Percentiles rank a stretch among this genome's conserved stretches.
phyloP scores from a whole-genome alignment of 2,888 invertebrate species.

The Hermaeophaga mercurialis region DNA sequence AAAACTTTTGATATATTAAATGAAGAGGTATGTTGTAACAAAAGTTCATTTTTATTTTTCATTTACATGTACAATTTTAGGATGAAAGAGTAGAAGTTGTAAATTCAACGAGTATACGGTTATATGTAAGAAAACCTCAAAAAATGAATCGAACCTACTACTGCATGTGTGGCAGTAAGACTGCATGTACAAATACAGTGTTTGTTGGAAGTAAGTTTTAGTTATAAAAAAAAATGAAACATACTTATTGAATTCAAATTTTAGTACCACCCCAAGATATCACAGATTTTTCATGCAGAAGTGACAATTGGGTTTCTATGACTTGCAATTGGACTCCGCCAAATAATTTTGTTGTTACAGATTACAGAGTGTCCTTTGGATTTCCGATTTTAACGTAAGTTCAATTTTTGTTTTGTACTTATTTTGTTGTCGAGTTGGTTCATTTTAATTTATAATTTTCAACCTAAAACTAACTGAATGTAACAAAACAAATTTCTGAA shows the following conservation, averaged over 20 bases:
- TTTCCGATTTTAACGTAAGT: too few relatives aligned
- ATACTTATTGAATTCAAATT: slow-evolving; percentile 35
- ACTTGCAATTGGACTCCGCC: slow-evolving; percentile 76
- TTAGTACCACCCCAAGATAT: slow-evolving; percentile 67
- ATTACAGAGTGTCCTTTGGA: slow-evolving; percentile 60
- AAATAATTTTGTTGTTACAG: slow-evolving; percentile 63
- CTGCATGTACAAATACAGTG: slow-evolving; percentile 1
- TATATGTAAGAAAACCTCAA: slow-evolving; percentile 63
- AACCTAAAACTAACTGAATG: neutral
- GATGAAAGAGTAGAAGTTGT: slow-evolving; percentile 62
- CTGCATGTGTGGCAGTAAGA: neutral
- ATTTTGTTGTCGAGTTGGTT: neutral
- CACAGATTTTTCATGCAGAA: slow-evolving; percentile 73
- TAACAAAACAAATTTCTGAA: too few relatives aligned
- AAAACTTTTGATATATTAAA: slow-evolving; percentile 40
- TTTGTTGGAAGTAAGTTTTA: slow-evolving; percentile 20
- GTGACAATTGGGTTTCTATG: slow-evolving; percentile 74
- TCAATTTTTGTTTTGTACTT: too few relatives aligned
- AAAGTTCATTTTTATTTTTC: neutral
- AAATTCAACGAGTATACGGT: slow-evolving; percentile 67
- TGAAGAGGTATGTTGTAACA: slow-evolving; percentile 1
- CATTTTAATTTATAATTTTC: slow-evolving; percentile 31
- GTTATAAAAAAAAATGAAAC: slow-evolving; percentile 19
- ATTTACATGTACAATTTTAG: slow-evolving; percentile 38
- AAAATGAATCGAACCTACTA: slow-evolving; percentile 50